Evolutionary conservation across 2,113 vertebrate genomes (phyloP).

Genomic region (Erythrocercus mccallii): DNA sequence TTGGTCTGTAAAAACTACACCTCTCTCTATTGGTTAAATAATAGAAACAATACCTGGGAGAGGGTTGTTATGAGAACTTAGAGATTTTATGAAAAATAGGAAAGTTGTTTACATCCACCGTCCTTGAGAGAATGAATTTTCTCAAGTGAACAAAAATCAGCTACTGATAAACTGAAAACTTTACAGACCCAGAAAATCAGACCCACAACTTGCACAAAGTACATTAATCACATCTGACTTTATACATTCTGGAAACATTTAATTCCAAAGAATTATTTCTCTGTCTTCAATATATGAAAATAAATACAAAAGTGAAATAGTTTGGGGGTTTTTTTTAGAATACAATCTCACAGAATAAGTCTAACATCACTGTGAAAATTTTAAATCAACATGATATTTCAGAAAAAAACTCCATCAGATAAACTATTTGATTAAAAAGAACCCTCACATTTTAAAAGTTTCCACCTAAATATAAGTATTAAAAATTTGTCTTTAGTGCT

Average conservation of each 20-base stretch:
- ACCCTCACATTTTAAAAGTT: neutral
- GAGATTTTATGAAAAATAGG: too few relatives aligned
- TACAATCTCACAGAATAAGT: neutral
- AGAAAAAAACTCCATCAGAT: accelerated
- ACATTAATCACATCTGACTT: neutral
- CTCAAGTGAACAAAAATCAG: too few relatives aligned
- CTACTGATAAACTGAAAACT: too few relatives aligned
- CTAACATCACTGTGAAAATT: neutral
- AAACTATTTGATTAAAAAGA: neutral
- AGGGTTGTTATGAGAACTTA: too few relatives aligned
- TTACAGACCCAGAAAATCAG: too few relatives aligned
- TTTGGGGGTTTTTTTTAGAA: neutral
- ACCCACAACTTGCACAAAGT: neutral
- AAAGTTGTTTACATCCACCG: too few relatives aligned
- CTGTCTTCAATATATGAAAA: neutral
- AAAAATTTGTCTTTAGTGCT: neutral
- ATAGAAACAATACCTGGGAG: too few relatives aligned
- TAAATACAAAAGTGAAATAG: neutral
- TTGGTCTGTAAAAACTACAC: too few relatives aligned
- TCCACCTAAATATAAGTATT: neutral
- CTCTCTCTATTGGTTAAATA: too few relatives aligned
- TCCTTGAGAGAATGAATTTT: too few relatives aligned
- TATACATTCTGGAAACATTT: neutral
- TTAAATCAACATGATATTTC: neutral
- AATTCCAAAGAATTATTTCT: neutral